These are phyloP conservation scores for Maniola hyperantus DNA, from an alignment of 2,888 invertebrate genomes.

Conservation along the genomic window DNA sequence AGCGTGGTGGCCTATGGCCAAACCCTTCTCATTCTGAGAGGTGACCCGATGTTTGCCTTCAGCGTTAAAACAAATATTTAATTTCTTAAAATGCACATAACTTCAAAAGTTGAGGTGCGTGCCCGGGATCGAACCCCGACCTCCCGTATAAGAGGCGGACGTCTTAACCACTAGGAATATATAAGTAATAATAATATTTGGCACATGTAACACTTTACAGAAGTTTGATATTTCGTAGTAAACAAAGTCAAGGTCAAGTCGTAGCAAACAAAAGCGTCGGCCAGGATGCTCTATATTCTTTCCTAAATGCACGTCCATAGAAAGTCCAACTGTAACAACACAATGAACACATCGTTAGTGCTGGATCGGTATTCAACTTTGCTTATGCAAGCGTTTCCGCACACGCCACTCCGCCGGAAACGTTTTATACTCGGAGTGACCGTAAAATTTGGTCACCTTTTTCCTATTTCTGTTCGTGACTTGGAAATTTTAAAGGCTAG, in stretches of 20 bases:
- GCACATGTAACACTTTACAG: no score
- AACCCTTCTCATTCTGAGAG: no score
- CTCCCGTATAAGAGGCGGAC: no score
- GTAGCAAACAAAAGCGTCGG: neutral
- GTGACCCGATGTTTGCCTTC: no score
- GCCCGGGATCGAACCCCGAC: no score
- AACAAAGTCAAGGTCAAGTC: neutral
- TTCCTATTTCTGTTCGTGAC: slow-evolving; percentile 37
- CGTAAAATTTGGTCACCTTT: slow-evolving; percentile 37
- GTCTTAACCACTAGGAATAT: no score
- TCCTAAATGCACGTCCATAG: neutral
- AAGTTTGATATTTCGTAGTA: no score
- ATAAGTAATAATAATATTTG: neutral
- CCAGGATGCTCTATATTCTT: neutral
- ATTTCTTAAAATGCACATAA: no score
- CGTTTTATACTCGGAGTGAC: slow-evolving; percentile 33
- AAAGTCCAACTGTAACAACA: neutral
- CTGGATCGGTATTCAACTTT: slow-evolving; percentile 16
- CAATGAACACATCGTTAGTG: slow-evolving; percentile 23
- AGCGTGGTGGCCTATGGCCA: no score
- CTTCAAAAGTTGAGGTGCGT: no score
- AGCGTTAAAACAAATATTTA: no score
- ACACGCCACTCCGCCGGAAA: slow-evolving; percentile 36
- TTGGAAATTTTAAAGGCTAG: slow-evolving; percentile 31
- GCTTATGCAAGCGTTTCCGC: slow-evolving; percentile 36